These are phyloP conservation scores for Cephus cinctus DNA, from an alignment of 1,140 invertebrate genomes.

Conservation along the genomic window DNA sequence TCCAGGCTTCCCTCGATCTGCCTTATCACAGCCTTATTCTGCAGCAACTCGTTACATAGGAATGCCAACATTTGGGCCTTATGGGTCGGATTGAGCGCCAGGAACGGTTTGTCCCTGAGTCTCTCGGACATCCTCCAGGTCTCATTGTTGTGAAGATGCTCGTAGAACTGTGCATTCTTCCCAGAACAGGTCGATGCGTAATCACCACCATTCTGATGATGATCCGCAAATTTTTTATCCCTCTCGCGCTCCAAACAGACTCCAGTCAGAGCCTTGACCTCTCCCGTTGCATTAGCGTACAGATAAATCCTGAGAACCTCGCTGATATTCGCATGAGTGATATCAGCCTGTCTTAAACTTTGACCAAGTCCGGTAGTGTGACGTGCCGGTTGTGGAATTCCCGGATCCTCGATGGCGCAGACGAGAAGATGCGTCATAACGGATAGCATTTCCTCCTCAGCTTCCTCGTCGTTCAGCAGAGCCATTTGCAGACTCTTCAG, in stretches of 20 bases:
- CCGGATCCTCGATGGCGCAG: conserved; percentile 92
- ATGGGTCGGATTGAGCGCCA: conserved; percentile 80
- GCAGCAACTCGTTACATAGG: conserved; percentile 90
- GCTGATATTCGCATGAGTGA: conserved; percentile 87
- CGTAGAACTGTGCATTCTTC: conserved; percentile 77
- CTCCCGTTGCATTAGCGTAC: conserved; percentile 81
- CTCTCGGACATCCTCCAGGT: conserved; percentile 76
- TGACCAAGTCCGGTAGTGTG: conserved; percentile 87
- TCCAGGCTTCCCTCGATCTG: conserved; percentile 79
- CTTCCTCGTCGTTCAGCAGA: conserved; percentile 78
- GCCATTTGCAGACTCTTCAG: conserved; percentile 84
- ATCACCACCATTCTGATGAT: conserved; percentile 73
- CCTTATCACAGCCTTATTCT: conserved; percentile 83
- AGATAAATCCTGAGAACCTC: conserved; percentile 89
- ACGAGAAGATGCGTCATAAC: conserved; percentile 87
- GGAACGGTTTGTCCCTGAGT: conserved; percentile 78
- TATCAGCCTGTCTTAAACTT: conserved; percentile 86
- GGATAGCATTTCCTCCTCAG: conserved; percentile 84
- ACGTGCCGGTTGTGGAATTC: conserved; percentile 83
- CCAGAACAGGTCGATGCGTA: conserved; percentile 61
- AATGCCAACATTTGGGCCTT: conserved; percentile 87
- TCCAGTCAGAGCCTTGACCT: conserved; percentile 78
- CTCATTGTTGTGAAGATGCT: conserved; percentile 70
- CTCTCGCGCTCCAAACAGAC: conserved; percentile 74
- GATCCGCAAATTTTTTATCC: conserved; percentile 74